Percentiles rank a stretch among this genome's conserved stretches.
Evolutionary conservation across 1,140 invertebrate species (phyloP).

Genomic region (Eurosta solidaginis): DNA sequence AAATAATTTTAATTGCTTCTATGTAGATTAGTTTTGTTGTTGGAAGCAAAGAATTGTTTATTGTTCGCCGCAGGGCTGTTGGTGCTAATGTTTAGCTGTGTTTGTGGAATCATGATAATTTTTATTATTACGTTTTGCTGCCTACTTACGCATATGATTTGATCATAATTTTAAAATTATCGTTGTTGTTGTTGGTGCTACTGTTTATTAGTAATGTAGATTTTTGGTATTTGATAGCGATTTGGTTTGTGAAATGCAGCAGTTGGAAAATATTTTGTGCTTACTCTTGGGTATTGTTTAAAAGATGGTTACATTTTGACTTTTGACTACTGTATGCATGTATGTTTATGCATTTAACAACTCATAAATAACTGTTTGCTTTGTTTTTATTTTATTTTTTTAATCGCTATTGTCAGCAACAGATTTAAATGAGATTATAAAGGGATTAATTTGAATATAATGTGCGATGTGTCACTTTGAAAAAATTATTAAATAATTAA

Average conservation of each 20-base stretch:
- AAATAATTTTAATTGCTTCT: conserved; percentile 8
- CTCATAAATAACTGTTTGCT: no score
- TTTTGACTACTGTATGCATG: no score
- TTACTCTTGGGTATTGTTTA: no score
- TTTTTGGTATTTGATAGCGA: neutral
- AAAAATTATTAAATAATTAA: neutral
- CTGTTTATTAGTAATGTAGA: neutral
- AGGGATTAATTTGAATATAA: neutral
- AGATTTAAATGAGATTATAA: conserved; percentile 2
- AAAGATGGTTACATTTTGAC: no score
- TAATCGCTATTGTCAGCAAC: conserved; percentile 16
- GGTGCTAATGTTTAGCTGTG: neutral
- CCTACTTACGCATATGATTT: no score
- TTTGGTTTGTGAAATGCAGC: neutral
- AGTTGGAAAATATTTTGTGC: neutral
- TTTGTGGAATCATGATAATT: neutral
- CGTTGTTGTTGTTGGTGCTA: neutral
- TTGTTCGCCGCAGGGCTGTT: neutral
- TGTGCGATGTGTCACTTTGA: neutral
- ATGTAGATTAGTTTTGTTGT: neutral
- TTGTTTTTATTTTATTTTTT: neutral
- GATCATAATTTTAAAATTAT: no score
- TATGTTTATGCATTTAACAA: no score
- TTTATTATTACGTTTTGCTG: neutral
- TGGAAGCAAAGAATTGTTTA: neutral